Percentiles rank a stretch among this genome's conserved stretches.
Conservation (phyloP, 2,797 vertebrate genomes). For the Sylvilagus floridanus region DNA sequence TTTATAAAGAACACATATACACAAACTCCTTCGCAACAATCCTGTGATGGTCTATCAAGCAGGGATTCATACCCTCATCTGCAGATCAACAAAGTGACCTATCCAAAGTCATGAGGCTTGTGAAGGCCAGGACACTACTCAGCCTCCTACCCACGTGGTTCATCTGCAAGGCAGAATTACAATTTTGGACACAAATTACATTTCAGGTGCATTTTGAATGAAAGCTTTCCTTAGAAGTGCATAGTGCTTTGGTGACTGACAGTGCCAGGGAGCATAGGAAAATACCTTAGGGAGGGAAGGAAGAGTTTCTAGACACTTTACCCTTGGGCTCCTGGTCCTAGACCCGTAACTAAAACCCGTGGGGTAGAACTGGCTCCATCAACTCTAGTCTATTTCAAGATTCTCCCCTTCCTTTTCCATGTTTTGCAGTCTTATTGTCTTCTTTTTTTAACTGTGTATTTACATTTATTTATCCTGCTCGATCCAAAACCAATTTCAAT, state of each 20-base stretch:
- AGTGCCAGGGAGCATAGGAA: not conserved
- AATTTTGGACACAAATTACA: not conserved
- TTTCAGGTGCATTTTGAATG: conserved; percentile 11
- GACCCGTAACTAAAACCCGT: not conserved
- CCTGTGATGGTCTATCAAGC: not conserved
- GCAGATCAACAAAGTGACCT: not conserved
- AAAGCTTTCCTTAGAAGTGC: not conserved
- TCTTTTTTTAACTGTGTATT: not conserved
- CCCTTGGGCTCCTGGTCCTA: not conserved
- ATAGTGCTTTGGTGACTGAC: not conserved
- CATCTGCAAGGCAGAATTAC: not conserved
- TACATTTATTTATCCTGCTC: not conserved
- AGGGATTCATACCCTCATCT: not conserved
- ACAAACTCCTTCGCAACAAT: not conserved
- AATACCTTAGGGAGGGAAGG: not conserved
- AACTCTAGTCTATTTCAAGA: not conserved
- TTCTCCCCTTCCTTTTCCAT: not conserved
- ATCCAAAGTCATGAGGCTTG: not conserved
- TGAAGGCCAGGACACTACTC: not conserved
- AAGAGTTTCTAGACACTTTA: not conserved
- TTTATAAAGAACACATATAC: not conserved
- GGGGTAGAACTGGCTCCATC: not conserved
- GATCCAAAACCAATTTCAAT: not conserved
- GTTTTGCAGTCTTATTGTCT: not conserved
- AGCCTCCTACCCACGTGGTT: not conserved